Conservation (phyloP, 2,113 vertebrate genomes). For the Neolamprologus kungweensis region DNA sequence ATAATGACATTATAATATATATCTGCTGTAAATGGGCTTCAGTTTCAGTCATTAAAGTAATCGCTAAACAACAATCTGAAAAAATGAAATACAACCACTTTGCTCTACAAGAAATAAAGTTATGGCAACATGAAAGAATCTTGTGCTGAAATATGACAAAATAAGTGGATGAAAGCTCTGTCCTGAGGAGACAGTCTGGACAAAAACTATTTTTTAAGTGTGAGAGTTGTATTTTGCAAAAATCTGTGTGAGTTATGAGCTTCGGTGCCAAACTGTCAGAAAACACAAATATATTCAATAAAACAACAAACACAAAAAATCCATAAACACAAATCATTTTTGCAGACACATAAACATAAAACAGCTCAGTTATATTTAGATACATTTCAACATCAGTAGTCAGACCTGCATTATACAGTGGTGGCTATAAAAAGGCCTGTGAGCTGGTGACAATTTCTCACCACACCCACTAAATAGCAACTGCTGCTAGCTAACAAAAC, state of each 20-base stretch:
- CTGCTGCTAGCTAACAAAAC: background rate
- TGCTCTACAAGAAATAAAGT: background rate
- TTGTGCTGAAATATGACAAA: background rate
- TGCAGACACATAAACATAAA: background rate
- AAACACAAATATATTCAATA: background rate
- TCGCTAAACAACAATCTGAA: background rate
- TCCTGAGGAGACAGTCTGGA: background rate
- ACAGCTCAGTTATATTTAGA: background rate
- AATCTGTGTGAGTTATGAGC: background rate
- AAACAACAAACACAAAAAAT: background rate
- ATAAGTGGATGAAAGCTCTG: background rate
- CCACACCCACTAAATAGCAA: background rate
- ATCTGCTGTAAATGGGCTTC: background rate
- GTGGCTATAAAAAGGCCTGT: background rate
- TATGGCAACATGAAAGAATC: background rate
- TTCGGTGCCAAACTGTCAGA: fast-evolving
- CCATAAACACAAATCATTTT: background rate
- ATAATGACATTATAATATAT: background rate
- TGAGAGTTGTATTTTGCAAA: background rate
- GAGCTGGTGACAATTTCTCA: background rate
- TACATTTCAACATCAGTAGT: background rate
- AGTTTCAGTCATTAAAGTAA: background rate
- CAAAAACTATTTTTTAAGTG: background rate
- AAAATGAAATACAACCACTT: background rate
- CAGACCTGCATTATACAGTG: background rate